A percentile compares a stretch with the other conserved stretches of the same genome.
phyloP scores from a whole-genome alignment of 2,888 invertebrate genomes.

The Drosophila macrothrix region DNA sequence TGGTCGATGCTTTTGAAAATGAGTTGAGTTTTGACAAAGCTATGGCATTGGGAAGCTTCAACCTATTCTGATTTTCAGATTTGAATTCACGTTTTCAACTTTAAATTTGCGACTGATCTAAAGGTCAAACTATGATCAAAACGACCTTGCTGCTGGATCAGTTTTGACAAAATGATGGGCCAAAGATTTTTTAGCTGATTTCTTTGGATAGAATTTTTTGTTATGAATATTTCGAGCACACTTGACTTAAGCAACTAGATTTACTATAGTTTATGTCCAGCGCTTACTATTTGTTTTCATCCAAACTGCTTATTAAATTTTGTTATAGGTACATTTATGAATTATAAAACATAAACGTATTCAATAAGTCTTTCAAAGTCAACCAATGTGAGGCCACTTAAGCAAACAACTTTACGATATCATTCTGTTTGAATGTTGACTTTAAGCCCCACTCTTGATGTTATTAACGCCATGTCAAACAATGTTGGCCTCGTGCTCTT shows the following conservation, averaged over 20 bases:
- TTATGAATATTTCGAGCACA: neutral
- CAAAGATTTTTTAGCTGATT: neutral
- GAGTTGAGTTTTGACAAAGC: neutral
- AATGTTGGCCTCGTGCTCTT: constrained; percentile 8
- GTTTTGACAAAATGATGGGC: neutral
- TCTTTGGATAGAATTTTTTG: neutral
- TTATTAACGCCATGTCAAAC: constrained; percentile 25
- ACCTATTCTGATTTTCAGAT: neutral
- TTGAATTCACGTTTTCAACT: neutral
- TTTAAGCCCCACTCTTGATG: constrained; percentile 13
- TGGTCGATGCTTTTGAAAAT: neutral
- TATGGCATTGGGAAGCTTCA: neutral
- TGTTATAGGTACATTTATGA: neutral
- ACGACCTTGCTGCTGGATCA: neutral
- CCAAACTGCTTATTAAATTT: neutral
- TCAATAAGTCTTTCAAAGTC: neutral
- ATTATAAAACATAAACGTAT: neutral
- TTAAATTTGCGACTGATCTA: neutral
- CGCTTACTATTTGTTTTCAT: neutral
- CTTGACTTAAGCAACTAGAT: neutral
- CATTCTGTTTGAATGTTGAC: constrained; percentile 18
- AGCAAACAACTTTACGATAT: neutral
- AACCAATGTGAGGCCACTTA: neutral
- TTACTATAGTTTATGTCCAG: neutral
- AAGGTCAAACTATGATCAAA: neutral